Conservation (phyloP, 2,797 vertebrate genomes). For the Florisuga fusca region DNA sequence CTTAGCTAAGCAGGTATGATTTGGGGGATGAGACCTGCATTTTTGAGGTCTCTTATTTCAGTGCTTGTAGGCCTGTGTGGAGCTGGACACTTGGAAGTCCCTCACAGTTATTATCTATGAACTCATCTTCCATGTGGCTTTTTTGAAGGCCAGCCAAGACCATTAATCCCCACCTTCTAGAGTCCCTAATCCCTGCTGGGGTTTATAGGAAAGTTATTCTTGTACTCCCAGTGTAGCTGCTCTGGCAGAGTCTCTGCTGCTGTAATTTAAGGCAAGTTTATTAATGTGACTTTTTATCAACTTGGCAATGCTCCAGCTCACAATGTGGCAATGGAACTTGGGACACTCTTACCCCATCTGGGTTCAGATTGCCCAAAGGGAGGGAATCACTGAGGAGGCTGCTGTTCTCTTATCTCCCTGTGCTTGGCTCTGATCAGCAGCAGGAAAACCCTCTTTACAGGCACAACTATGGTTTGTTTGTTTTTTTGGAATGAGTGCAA, state of each 20-base stretch:
- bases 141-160: conserved; percentile 53
- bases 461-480: fast-evolving
- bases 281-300: conserved; percentile 43
- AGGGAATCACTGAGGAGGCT: not conserved
- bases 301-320: not conserved
- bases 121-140: conserved; percentile 63
- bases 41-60: not conserved
- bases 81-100: not conserved
- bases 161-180: conserved; percentile 64
- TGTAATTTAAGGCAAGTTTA: conserved; percentile 48
- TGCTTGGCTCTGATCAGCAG: not conserved
- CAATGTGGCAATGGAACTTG: not conserved
- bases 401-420: not conserved
- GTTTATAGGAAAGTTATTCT: conserved; percentile 62
- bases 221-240: conserved; percentile 4
- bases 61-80: not conserved
- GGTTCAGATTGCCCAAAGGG: not conserved
- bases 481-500: not conserved
- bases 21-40: not conserved
- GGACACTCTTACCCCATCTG: not conserved
- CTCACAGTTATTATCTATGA: conserved; percentile 55
- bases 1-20: not conserved
- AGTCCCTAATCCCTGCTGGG: conserved; percentile 57
- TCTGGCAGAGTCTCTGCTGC: not conserved
- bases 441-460: not conserved